These are phyloP conservation scores for Pelodytes ibericus DNA, from an alignment of 2,797 vertebrate genomes.

Conservation along the genomic window DNA sequence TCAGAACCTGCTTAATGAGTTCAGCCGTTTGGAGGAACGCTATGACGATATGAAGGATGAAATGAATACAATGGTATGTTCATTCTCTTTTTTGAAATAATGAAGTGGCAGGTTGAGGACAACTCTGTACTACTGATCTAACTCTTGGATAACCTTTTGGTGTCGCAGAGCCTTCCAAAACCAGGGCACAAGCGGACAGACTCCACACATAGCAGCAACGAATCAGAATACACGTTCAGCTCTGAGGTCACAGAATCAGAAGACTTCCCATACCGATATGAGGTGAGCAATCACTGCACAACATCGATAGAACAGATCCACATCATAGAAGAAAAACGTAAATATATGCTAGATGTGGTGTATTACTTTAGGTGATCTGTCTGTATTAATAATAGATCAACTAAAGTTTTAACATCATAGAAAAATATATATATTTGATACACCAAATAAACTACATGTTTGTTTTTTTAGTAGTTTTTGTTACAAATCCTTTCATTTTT, in stretches of 20 bases:
- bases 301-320: too few relatives aligned
- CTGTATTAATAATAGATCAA: too few relatives aligned
- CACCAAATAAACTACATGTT: too few relatives aligned
- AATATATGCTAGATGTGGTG: too few relatives aligned
- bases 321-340: too few relatives aligned
- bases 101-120: neutral
- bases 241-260: slow-evolving; percentile 91
- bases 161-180: slow-evolving; percentile 83
- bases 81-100: neutral
- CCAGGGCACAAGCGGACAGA: slow-evolving; percentile 94
- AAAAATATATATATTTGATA: too few relatives aligned
- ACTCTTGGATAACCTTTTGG: slow-evolving; percentile 21
- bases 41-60: slow-evolving; percentile 94
- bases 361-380: too few relatives aligned
- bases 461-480: too few relatives aligned
- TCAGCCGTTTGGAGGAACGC: slow-evolving; percentile 92
- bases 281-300: slow-evolving; percentile 80
- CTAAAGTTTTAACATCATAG: too few relatives aligned
- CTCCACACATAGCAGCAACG: slow-evolving; percentile 98
- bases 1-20: slow-evolving; percentile 95
- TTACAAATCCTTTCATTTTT: neutral
- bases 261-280: slow-evolving; percentile 80
- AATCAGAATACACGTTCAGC: slow-evolving; percentile 96
- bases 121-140: neutral
- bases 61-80: slow-evolving; percentile 77